Conservation (phyloP, 2,797 vertebrate species). For the Malurus splendens region DNA sequence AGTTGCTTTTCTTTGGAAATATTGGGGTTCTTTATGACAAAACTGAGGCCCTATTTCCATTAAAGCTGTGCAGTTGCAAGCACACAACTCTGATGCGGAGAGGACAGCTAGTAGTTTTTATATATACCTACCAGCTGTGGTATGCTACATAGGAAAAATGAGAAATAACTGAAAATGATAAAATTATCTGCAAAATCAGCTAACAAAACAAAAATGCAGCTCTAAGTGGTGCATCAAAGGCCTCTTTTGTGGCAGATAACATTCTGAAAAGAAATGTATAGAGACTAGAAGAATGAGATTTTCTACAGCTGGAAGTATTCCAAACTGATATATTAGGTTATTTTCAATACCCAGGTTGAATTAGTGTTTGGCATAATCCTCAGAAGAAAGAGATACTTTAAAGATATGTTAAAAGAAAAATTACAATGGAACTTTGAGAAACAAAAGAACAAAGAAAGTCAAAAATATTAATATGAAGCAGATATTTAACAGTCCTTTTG, state of each 20-base stretch:
- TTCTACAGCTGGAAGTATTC: slow-evolving; percentile 31
- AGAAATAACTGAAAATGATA: slow-evolving; percentile 19
- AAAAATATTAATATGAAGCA: background rate
- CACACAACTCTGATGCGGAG: background rate
- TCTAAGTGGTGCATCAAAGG: slow-evolving; percentile 14
- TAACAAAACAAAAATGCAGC: slow-evolving; percentile 24
- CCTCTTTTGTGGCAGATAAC: slow-evolving; percentile 8
- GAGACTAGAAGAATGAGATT: slow-evolving; percentile 14
- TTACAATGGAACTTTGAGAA: background rate
- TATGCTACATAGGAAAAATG: background rate
- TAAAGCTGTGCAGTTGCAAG: background rate
- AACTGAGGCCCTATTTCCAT: fast-evolving
- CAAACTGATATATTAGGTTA: slow-evolving; percentile 46
- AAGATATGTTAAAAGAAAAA: slow-evolving; percentile 11
- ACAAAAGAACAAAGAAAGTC: slow-evolving; percentile 33
- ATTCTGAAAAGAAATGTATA: slow-evolving; percentile 7
- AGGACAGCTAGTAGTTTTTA: background rate
- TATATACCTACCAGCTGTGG: background rate
- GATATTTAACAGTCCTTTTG: slow-evolving; percentile 15
- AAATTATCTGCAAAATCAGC: slow-evolving; percentile 42
- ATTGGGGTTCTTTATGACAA: background rate
- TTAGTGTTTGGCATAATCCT: slow-evolving; percentile 7
- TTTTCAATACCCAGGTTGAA: slow-evolving; percentile 23
- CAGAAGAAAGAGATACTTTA: slow-evolving; percentile 46
- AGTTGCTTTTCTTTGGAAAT: background rate